Conservation (phyloP, 2,888 invertebrate species). For the Thecophora atra region DNA sequence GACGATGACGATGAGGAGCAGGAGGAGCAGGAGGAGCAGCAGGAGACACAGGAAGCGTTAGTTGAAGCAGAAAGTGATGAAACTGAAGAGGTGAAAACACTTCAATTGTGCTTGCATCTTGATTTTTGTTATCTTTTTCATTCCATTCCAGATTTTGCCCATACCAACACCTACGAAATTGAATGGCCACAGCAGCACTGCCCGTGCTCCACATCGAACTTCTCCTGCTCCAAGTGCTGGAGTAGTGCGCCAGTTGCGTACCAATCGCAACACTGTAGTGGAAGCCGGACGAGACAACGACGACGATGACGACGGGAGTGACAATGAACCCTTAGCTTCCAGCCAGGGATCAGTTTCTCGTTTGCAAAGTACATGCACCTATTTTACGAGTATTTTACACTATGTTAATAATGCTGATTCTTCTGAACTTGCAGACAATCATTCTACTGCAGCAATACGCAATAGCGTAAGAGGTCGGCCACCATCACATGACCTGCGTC, state of each 20-base stretch:
- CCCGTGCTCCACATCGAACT: constrained; percentile 48
- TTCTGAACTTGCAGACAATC: constrained; percentile 20
- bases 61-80: constrained; percentile 41
- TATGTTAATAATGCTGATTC: not conserved
- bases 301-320: constrained; percentile 58
- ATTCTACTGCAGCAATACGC: constrained; percentile 18
- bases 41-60: too few species aligned
- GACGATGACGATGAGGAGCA: constrained; percentile 60
- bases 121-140: not conserved
- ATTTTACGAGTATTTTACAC: not conserved
- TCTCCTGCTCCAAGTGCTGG: constrained; percentile 56
- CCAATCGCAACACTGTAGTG: constrained; percentile 62
- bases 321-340: constrained; percentile 60
- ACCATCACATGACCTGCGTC: constrained; percentile 47
- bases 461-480: constrained; percentile 24
- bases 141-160: constrained; percentile 54
- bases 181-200: constrained; percentile 40
- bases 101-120: not conserved
- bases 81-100: constrained; percentile 51
- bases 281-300: constrained; percentile 53
- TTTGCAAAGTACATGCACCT: constrained; percentile 50
- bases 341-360: constrained; percentile 52
- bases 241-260: constrained; percentile 58
- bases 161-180: constrained; percentile 57
- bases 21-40: too few species aligned